A percentile compares a stretch with the other conserved stretches of the same genome.
Evolutionary conservation across 2,113 vertebrate species (phyloP).

Genomic region (Apus apus): DNA sequence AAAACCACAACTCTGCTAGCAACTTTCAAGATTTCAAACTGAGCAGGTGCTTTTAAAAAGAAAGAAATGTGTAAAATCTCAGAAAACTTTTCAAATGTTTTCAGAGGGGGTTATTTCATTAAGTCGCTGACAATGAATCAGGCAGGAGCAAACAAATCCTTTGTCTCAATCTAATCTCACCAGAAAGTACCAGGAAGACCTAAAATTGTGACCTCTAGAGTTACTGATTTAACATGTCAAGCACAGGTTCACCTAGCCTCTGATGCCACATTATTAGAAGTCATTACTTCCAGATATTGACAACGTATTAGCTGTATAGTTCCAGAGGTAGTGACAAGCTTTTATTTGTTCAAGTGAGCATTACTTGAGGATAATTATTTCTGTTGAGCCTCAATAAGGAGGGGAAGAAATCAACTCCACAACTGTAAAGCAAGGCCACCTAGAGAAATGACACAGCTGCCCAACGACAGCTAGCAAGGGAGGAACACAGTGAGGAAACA

Average conservation of each 20-base stretch:
- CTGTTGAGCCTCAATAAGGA: not conserved
- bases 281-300: not conserved
- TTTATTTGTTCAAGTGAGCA: not conserved
- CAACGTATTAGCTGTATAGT: not conserved
- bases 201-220: not conserved
- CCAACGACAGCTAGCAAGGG: not conserved
- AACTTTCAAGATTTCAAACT: not conserved
- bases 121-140: not conserved
- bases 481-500: not conserved
- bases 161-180: not conserved
- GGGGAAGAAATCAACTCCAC: not conserved
- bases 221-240: not conserved
- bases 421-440: not conserved
- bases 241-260: not conserved
- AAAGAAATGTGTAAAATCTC: not conserved
- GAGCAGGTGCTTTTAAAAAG: not conserved
- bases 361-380: not conserved
- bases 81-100: not conserved
- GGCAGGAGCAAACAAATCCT: not conserved
- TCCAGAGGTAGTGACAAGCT: not conserved
- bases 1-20: not conserved
- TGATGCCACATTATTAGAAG: not conserved
- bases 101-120: not conserved
- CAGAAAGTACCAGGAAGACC: not conserved
- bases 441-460: not conserved